Conservation (phyloP, 1,140 invertebrate species). For the Cheumatopsyche charites region DNA sequence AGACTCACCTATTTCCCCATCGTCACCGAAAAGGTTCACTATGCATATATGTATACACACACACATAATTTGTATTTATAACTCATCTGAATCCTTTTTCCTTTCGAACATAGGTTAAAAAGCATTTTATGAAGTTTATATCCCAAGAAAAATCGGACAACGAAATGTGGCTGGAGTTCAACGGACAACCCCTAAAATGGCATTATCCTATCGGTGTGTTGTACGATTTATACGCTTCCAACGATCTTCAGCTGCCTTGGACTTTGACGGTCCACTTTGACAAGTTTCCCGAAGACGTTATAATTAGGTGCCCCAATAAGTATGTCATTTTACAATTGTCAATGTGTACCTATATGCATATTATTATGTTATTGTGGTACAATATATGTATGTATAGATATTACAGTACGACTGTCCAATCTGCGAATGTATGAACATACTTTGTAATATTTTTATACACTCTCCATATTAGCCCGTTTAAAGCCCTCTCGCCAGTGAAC, state of each 20-base stretch:
- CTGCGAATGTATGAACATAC: too few relatives aligned
- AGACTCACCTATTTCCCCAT: slow-evolving; percentile 95
- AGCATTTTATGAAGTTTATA: slow-evolving; percentile 86
- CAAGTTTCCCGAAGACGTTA: slow-evolving; percentile 81
- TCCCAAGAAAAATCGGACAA: slow-evolving; percentile 80
- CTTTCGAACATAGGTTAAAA: slow-evolving; percentile 70
- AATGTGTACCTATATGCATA: too few relatives aligned
- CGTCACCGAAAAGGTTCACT: slow-evolving; percentile 88
- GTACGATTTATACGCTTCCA: slow-evolving; percentile 78
- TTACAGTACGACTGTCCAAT: too few relatives aligned
- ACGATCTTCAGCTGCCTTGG: slow-evolving; percentile 86
- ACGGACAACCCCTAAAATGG: slow-evolving; percentile 92
- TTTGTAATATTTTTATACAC: too few relatives aligned
- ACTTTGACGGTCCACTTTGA: slow-evolving; percentile 94
- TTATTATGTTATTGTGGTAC: too few relatives aligned
- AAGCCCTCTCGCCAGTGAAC: too few relatives aligned
- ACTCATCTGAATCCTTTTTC: not conserved
- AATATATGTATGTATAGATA: too few relatives aligned
- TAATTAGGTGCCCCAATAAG: slow-evolving; percentile 81
- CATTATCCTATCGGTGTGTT: slow-evolving; percentile 96
- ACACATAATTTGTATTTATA: not conserved
- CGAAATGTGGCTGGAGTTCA: slow-evolving; percentile 96
- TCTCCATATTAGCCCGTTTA: too few relatives aligned
- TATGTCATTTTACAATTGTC: slow-evolving; percentile 55
- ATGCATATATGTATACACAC: not conserved